Percentiles rank a stretch among this genome's conserved stretches.
Conservation (phyloP, 2,888 invertebrate genomes). For the Athrips mouffetella region DNA sequence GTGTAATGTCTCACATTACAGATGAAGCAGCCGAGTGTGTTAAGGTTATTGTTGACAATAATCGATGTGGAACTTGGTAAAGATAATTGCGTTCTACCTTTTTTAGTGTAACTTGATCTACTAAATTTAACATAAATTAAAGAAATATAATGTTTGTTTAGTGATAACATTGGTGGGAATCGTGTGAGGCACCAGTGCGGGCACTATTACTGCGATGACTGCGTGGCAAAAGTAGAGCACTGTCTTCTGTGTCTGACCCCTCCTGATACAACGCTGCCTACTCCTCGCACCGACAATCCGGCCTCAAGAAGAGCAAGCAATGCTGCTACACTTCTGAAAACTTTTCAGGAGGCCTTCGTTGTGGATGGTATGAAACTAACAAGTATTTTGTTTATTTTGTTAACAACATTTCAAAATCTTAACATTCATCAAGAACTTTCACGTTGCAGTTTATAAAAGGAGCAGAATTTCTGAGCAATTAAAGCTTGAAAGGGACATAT, state of each 20-base stretch:
- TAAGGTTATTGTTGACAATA: constrained; percentile 45
- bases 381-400: too few relatives aligned
- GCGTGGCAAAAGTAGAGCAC: constrained; percentile 35
- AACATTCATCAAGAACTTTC: neutral
- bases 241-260: constrained; percentile 50
- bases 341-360: constrained; percentile 49
- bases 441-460: constrained; percentile 48
- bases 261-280: constrained; percentile 22
- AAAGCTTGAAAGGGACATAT: constrained; percentile 60
- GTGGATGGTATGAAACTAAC: constrained; percentile 57
- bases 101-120: too few relatives aligned
- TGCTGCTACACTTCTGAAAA: constrained; percentile 39
- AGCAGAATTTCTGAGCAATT: constrained; percentile 53
- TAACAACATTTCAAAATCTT: too few relatives aligned
- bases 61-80: constrained; percentile 53
- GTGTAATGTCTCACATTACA: constrained; percentile 41
- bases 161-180: constrained; percentile 47
- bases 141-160: constrained; percentile 26
- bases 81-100: neutral
- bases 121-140: too few relatives aligned
- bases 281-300: constrained; percentile 36
- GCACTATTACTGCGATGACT: constrained; percentile 54
- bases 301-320: constrained; percentile 41
- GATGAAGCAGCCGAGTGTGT: constrained; percentile 42
- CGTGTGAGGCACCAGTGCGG: constrained; percentile 55